phyloP scores from a whole-genome alignment of 2,888 invertebrate species.

The Cryptosula pallasiana region DNA sequence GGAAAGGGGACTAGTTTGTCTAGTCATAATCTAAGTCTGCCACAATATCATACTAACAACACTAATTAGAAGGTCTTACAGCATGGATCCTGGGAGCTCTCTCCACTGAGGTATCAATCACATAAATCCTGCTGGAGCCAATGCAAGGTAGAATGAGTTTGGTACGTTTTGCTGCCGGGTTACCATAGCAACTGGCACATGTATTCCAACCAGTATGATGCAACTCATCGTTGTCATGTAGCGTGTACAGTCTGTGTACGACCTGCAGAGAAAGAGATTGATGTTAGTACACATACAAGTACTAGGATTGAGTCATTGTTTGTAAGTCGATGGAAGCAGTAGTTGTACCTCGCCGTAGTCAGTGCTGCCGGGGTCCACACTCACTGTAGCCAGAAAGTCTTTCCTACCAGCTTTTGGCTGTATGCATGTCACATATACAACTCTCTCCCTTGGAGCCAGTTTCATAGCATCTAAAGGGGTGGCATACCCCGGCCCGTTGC shows the following conservation, averaged over 20 bases:
- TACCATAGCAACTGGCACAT: constrained; percentile 81
- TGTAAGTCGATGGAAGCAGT: too few species aligned
- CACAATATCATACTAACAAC: background rate
- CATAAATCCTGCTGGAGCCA: constrained; percentile 74
- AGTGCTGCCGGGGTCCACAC: constrained; percentile 79
- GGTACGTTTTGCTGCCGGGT: constrained; percentile 62
- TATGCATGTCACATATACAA: constrained; percentile 84
- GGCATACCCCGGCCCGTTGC: constrained; percentile 56
- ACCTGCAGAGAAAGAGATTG: too few species aligned
- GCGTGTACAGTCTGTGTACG: constrained; percentile 76
- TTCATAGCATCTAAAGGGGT: constrained; percentile 68
- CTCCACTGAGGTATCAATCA: constrained; percentile 72
- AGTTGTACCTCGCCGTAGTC: constrained; percentile 71
- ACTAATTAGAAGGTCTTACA: background rate
- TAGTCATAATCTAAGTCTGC: background rate
- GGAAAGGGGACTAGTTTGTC: too few species aligned
- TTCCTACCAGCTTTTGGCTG: constrained; percentile 61
- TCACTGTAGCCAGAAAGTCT: constrained; percentile 85
- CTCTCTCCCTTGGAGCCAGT: constrained; percentile 71
- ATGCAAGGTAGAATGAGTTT: constrained; percentile 77
- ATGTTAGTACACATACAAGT: too few species aligned
- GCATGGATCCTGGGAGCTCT: constrained; percentile 59
- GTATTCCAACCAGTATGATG: constrained; percentile 97
- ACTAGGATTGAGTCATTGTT: too few species aligned
- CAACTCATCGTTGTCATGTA: constrained; percentile 74